phyloP scores from a whole-genome alignment of 2,888 invertebrate species.

The Andricus quercusramuli region DNA sequence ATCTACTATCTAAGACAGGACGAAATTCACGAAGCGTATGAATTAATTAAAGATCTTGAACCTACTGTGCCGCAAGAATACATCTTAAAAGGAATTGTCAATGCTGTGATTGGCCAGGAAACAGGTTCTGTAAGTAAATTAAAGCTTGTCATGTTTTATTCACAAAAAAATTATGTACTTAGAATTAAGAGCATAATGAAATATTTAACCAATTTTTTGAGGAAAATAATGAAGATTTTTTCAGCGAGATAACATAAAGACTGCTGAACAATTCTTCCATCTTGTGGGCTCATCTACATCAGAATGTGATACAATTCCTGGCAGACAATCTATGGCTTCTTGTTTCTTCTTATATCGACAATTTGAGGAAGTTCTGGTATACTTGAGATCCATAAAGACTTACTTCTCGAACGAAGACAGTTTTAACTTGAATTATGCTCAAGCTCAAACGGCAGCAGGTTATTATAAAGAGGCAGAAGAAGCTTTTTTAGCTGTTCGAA shows the following conservation, averaged over 20 bases:
- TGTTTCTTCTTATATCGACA: slow-evolving; percentile 96
- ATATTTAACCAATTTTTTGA: neutral
- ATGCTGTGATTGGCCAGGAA: slow-evolving; percentile 95
- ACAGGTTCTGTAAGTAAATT: slow-evolving; percentile 87
- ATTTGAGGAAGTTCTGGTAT: slow-evolving; percentile 97
- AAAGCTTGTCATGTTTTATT: slow-evolving; percentile 1
- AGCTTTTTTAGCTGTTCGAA: slow-evolving; percentile 90
- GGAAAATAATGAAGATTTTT: slow-evolving; percentile 61
- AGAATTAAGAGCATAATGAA: too few relatives aligned
- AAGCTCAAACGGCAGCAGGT: slow-evolving; percentile 94
- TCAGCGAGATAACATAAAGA: slow-evolving; percentile 95
- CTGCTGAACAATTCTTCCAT: slow-evolving; percentile 97
- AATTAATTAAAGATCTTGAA: slow-evolving; percentile 93
- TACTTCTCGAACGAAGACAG: slow-evolving; percentile 92
- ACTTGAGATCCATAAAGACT: slow-evolving; percentile 97
- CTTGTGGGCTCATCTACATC: slow-evolving; percentile 97
- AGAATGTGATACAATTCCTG: slow-evolving; percentile 98
- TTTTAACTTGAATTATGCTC: slow-evolving; percentile 90
- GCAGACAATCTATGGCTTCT: slow-evolving; percentile 99
- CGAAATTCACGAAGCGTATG: slow-evolving; percentile 93
- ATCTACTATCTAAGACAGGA: slow-evolving; percentile 95
- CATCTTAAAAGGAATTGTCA: slow-evolving; percentile 97
- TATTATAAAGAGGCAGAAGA: slow-evolving; percentile 98
- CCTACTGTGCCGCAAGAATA: slow-evolving; percentile 97
- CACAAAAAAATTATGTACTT: slow-evolving; percentile 6